Evolutionary conservation across 2,113 vertebrate species (phyloP), one percentile per base, ranked within the genome.

Genomic region (Myotis yumanensis): DNA sequence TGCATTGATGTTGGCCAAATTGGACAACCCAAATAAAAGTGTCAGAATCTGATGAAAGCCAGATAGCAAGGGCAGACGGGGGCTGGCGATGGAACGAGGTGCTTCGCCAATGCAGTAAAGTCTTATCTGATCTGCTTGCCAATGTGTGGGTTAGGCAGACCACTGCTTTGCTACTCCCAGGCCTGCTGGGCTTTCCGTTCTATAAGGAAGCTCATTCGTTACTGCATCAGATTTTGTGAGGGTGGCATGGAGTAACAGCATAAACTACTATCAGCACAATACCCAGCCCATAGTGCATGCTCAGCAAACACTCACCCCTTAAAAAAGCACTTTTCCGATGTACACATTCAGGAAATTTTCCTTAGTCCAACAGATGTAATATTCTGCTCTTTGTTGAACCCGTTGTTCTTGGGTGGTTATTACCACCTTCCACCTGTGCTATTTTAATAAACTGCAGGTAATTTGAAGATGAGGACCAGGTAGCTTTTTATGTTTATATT

Each of bases 61-160:
- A 2, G 35, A 22, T 35, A 46, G 69, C 71, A 7, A 73, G 75
- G 48, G 48, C 81, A 66, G 84, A 37, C 79, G n/a, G 46, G n/a
- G 43, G 2, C 9, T n/a, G 79, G 52, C 11, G 6, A 11, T 25
- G 37, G 54, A 43, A 14, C 7, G 28, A 25, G 12, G n/a, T 11
- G 22, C 20, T 0, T 75, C 1, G 14, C n/a, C 23, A 9, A 0
- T 59, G 23, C 16, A 16, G 12, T 18, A 2, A 73, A 68, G n/a
- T 7, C 25, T 16, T 14, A 14, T 28, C 32, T 4, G 17, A 32
- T 18, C 15, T 22, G 4, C n/a, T 23, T 4, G 57, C 28, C 73
- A 16, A 64, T n/a, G 8, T 32, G 54, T 9, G 28, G 32, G 4
- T 32, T 51, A 54, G 62, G 28, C 17, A 32, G 66, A 35, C 51